Conservation (phyloP, 2,113 vertebrate species). For the Anguilla japonica region DNA sequence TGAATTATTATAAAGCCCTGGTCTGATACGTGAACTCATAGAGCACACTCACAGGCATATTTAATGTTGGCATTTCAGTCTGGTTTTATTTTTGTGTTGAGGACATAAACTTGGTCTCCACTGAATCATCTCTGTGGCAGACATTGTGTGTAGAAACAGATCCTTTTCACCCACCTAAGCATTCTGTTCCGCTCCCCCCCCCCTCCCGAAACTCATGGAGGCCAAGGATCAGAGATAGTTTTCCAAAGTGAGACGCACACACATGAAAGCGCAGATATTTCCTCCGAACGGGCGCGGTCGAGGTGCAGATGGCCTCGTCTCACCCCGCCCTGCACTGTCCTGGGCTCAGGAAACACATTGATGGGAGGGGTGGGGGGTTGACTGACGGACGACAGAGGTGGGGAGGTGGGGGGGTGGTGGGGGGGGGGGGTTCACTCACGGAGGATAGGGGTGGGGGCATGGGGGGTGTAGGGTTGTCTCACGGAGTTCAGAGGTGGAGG, state of each 20-base stretch:
- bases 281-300: neutral
- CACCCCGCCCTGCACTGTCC: neutral
- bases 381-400: neutral
- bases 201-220: neutral
- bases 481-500: too few relatives aligned
- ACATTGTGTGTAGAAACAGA: neutral
- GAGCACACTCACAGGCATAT: neutral
- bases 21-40: too few relatives aligned
- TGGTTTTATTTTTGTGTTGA: neutral
- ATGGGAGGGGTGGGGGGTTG: neutral
- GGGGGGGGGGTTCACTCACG: neutral
- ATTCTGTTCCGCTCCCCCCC: neutral
- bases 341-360: neutral
- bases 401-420: neutral
- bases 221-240: neutral
- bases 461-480: too few relatives aligned
- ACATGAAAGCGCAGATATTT: neutral
- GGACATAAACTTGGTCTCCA: neutral
- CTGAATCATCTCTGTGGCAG: neutral
- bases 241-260: neutral
- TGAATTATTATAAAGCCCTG: neutral
- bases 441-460: too few relatives aligned
- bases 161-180: neutral
- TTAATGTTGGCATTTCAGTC: neutral
- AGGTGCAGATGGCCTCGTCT: neutral